A percentile compares a stretch with the other conserved stretches of the same genome.
phyloP scores from a whole-genome alignment of 2,113 vertebrate species.

The Protobothrops flavoviridis region DNA sequence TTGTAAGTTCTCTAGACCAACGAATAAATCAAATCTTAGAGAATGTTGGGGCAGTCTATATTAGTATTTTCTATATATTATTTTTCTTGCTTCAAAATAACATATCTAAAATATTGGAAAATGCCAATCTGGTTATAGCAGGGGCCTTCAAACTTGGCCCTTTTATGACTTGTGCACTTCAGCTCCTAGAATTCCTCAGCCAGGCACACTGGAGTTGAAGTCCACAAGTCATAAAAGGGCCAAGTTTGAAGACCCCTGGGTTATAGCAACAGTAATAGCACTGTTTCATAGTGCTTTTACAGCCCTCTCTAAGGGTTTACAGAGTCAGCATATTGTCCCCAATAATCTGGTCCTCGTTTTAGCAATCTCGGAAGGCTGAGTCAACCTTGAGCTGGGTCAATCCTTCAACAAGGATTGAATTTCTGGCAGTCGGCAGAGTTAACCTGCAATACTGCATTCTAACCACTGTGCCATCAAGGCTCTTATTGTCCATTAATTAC shows the following conservation, averaged over 20 bases:
- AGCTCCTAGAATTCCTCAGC: too few species aligned
- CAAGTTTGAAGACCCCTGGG: too few species aligned
- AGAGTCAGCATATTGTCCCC: background rate
- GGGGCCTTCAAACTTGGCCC: too few species aligned
- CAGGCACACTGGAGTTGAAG: too few species aligned
- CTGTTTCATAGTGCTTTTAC: background rate
- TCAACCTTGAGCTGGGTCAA: background rate
- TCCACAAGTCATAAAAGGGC: too few species aligned
- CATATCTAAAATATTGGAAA: constrained; percentile 72
- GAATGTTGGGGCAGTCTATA: constrained; percentile 47
- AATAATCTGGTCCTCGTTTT: background rate
- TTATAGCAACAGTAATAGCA: background rate
- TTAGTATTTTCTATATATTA: constrained; percentile 62
- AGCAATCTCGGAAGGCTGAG: background rate
- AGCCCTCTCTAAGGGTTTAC: background rate
- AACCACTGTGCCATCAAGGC: background rate
- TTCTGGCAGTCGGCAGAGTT: background rate
- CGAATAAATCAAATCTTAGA: background rate
- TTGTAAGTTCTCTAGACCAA: constrained; percentile 34
- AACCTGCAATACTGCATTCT: background rate
- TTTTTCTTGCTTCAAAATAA: constrained; percentile 34
- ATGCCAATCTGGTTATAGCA: constrained; percentile 55
- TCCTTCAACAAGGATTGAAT: background rate
- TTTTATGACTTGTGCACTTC: too few species aligned
- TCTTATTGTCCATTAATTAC: constrained; percentile 69